phyloP scores from a whole-genome alignment of 2,113 vertebrate species.

The Entosphenus tridentatus region DNA sequence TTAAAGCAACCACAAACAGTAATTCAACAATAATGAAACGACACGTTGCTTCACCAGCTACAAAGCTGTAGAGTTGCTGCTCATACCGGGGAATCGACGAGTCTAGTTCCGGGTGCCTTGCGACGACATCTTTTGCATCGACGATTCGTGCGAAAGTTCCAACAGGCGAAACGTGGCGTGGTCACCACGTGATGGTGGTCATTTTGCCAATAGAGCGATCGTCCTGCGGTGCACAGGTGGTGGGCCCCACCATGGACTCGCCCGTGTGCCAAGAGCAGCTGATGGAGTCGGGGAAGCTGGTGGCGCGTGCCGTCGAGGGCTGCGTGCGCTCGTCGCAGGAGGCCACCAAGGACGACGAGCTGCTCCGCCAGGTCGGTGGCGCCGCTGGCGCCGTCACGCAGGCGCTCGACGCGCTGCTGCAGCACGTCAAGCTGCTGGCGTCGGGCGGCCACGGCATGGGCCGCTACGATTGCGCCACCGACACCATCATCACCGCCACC shows the following conservation, averaged over 20 bases:
- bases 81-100: too few species aligned
- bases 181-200: too few species aligned
- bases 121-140: too few species aligned
- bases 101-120: too few species aligned
- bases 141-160: too few species aligned
- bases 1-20: too few species aligned
- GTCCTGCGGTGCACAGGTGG: slow-evolving; percentile 30
- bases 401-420: slow-evolving; percentile 73
- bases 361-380: slow-evolving; percentile 68
- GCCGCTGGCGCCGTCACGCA: slow-evolving; percentile 71
- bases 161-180: too few species aligned
- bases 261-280: slow-evolving; percentile 88
- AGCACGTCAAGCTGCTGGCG: slow-evolving; percentile 75
- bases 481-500: slow-evolving; percentile 75
- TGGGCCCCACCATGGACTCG: slow-evolving; percentile 82
- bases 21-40: too few species aligned
- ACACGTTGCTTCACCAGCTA: too few species aligned
- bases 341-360: slow-evolving; percentile 52
- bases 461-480: slow-evolving; percentile 72
- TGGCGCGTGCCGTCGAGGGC: slow-evolving; percentile 79
- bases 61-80: too few species aligned
- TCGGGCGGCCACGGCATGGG: slow-evolving; percentile 56
- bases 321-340: slow-evolving; percentile 70
- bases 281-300: slow-evolving; percentile 67
- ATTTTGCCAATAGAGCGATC: too few species aligned